These are phyloP conservation scores for Mycteria americana DNA, from an alignment of 2,797 vertebrate genomes.

Conservation along the genomic window DNA sequence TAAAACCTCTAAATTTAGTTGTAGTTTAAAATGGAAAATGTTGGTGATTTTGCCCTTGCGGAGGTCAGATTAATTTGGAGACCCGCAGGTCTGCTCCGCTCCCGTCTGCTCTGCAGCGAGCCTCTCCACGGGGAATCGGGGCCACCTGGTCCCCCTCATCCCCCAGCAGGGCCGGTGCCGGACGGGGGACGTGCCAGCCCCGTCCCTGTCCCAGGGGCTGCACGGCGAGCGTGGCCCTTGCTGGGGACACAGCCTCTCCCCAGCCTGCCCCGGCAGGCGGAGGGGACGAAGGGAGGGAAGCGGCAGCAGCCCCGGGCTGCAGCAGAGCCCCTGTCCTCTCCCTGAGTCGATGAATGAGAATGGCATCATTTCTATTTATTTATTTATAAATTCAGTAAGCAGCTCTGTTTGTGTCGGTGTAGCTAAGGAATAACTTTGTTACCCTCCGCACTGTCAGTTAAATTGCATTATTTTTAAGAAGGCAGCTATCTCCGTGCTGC, in stretches of 20 bases:
- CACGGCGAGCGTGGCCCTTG: fast-evolving
- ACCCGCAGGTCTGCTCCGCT: fast-evolving
- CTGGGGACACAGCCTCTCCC: not conserved
- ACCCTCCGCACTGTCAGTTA: not conserved
- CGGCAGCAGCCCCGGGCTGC: not conserved
- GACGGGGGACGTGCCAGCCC: not conserved
- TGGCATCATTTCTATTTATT: not conserved
- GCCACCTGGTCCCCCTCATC: not conserved
- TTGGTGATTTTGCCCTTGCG: not conserved
- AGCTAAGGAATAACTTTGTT: constrained; percentile 6
- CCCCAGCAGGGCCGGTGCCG: no score
- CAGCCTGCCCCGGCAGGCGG: fast-evolving
- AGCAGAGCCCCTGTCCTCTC: not conserved
- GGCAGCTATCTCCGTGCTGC: not conserved
- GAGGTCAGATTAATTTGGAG: not conserved
- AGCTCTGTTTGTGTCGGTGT: not conserved
- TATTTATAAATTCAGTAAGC: not conserved
- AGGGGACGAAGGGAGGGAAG: not conserved
- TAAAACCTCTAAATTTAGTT: constrained; percentile 33
- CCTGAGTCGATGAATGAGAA: not conserved
- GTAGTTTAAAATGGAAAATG: not conserved
- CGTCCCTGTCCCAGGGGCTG: not conserved
- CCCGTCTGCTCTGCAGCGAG: fast-evolving
- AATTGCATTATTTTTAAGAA: constrained; percentile 47
- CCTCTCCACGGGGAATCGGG: fast-evolving